Percentiles rank a stretch among this genome's conserved stretches.
phyloP scores from a whole-genome alignment of 2,113 vertebrate species.

The Eubucco bourcierii region DNA sequence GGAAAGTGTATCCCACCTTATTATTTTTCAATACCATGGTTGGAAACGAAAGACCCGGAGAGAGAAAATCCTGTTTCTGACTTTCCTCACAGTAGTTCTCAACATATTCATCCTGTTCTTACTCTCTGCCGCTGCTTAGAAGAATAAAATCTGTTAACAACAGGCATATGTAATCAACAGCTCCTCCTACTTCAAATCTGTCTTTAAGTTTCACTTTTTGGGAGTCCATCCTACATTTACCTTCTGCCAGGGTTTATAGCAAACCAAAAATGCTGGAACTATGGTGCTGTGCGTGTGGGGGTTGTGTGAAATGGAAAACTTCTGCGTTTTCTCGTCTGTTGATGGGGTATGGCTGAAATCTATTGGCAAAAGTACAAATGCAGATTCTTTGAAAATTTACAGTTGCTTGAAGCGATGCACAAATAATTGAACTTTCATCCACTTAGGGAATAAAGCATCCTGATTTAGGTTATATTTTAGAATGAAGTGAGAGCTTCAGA shows the following conservation, averaged over 20 bases:
- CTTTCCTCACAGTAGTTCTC: background rate
- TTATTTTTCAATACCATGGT: background rate
- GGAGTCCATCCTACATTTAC: slow-evolving; percentile 59
- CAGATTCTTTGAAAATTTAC: background rate
- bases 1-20: background rate
- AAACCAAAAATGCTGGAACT: background rate
- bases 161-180: slow-evolving; percentile 58
- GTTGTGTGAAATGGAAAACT: slow-evolving; percentile 2
- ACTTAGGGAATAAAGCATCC: background rate
- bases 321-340: background rate
- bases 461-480: background rate
- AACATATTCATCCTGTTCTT: background rate
- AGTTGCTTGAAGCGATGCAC: background rate
- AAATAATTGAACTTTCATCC: background rate
- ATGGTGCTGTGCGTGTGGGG: background rate
- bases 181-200: slow-evolving; percentile 69
- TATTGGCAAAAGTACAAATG: slow-evolving; percentile 20
- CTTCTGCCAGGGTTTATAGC: slow-evolving; percentile 54
- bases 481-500: background rate
- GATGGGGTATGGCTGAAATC: slow-evolving; percentile 28
- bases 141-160: slow-evolving; percentile 57
- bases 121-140: slow-evolving; percentile 30
- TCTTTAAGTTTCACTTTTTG: slow-evolving; percentile 40
- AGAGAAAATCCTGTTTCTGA: background rate
- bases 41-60: background rate